Base-by-base conservation (phyloP, 2,113 vertebrate species). In the Rhodinocichla rosea region DNA sequence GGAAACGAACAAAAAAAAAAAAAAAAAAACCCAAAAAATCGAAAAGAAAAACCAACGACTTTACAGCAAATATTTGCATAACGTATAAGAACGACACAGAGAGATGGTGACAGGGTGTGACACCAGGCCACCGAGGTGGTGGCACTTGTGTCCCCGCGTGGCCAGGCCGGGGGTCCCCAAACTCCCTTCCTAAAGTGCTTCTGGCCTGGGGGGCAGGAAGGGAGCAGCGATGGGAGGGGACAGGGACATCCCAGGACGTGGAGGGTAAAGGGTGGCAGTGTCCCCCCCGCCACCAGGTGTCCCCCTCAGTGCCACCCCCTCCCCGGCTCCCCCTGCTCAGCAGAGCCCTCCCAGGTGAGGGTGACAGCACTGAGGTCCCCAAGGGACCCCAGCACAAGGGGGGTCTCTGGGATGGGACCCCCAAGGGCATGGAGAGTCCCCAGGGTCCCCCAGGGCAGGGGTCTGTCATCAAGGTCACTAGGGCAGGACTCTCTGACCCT, bases 51-150 rank as follows among this genome's bases (percentile, higher is more conserved):
- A 21, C 13, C 30, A 40, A 32, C 28, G 97, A 50, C 90, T 98
- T 98, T 98, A 98, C 97, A 98, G 97, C 90, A 96, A 98, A 92
- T 97, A 92, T 96, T 96, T 94, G 97, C 98, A 97, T 92, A 97
- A 97, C 89, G 82, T 15, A 42, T 42, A 93, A 96, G 90, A 92
- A 95, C 73, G 74, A 96, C 95, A 86, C 56, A 79, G 91, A 60
- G 95, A 13, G 81, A 92, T 64, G 79, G 81, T 26, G 53, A 56
- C n/a, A 9, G 52, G 71, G 5, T 2, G 80, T 3, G 67, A 67
- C 71, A 32, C 44, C 10, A 7, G 52, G 71, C 44, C 83, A 42
- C 83, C 17, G 16, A 4, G 71, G 6, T 13, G 83, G 16, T 83
- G 70, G 57, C 87, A 71, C 10, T 6, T 0, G 22, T 33, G 86